Evolutionary conservation across 2,113 vertebrate species (phyloP).

Genomic region (Apistogramma diplotaenia): DNA sequence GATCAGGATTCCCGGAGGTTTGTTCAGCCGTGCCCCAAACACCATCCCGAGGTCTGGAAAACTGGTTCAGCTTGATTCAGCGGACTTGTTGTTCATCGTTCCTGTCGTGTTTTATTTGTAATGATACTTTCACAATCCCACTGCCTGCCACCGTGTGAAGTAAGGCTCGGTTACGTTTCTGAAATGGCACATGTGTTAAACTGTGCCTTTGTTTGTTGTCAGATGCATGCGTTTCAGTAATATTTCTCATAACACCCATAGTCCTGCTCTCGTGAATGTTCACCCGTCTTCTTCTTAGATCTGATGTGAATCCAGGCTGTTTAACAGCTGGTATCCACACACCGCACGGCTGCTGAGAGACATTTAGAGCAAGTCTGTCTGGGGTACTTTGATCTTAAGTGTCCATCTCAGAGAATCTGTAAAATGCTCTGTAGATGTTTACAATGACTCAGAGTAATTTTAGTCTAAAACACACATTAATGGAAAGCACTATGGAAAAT

Average conservation of each 20-base stretch:
- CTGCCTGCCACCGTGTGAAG: neutral
- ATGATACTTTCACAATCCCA: neutral
- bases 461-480: neutral
- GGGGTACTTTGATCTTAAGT: neutral
- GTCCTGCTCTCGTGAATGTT: neutral
- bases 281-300: neutral
- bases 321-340: neutral
- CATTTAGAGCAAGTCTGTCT: neutral
- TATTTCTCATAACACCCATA: neutral
- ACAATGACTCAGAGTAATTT: neutral
- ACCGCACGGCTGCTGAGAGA: neutral
- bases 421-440: slow-evolving; percentile 11
- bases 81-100: no score
- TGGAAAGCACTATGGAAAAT: neutral
- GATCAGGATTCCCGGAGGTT: no score
- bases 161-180: neutral
- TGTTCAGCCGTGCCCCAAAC: neutral
- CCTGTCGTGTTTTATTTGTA: neutral
- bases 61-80: no score
- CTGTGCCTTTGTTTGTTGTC: neutral
- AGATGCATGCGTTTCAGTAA: slow-evolving; percentile 6
- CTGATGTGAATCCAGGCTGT: neutral
- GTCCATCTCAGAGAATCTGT: slow-evolving; percentile 7
- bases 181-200: neutral
- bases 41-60: no score